Evolutionary conservation across 2,797 vertebrate genomes (phyloP).

Genomic region (Centropyge bicolor): DNA sequence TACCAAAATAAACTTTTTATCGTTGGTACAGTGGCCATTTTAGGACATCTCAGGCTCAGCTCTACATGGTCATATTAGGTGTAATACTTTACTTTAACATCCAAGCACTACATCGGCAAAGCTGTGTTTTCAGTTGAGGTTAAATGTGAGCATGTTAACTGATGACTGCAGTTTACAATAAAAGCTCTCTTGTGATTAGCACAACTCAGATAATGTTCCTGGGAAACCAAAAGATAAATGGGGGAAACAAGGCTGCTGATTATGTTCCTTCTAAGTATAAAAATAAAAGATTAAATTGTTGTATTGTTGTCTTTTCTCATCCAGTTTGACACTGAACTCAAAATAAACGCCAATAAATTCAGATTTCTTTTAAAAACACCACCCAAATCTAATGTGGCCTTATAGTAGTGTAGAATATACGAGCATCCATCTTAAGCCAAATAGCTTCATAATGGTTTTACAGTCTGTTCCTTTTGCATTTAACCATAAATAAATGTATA

Average conservation of each 20-base stretch:
- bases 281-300: neutral
- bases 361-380: neutral
- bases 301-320: neutral
- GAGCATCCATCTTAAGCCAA: neutral
- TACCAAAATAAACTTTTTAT: neutral
- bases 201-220: no score
- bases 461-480: constrained; percentile 7
- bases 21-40: neutral
- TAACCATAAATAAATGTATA: constrained; percentile 16
- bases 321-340: neutral
- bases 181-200: neutral
- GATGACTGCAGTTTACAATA: neutral
- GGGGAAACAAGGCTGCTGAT: neutral
- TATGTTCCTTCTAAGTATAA: neutral
- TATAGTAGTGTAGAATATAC: neutral
- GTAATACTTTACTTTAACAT: neutral
- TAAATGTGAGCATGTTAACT: neutral
- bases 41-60: neutral
- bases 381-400: neutral
- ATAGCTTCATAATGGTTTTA: neutral
- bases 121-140: neutral
- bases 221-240: neutral
- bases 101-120: neutral
- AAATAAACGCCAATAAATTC: constrained; percentile 5
- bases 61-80: neutral